Conservation (phyloP, 2,797 vertebrate genomes). For the Craterocephalus amniculus region DNA sequence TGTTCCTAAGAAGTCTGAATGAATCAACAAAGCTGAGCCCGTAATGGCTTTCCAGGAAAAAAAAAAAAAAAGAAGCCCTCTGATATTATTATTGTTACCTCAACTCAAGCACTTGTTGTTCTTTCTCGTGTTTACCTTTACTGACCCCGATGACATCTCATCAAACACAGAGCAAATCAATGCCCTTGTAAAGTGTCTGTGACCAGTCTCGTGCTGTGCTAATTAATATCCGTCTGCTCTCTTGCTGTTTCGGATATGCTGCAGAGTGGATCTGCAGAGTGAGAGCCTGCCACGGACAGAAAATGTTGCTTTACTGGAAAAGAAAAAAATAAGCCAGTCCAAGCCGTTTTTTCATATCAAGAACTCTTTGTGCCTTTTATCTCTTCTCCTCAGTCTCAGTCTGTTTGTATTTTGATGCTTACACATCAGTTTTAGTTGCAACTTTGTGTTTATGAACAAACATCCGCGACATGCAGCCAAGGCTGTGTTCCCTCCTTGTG, state of each 20-base stretch:
- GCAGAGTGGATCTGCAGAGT: slow-evolving; percentile 47
- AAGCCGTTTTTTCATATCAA: slow-evolving; percentile 28
- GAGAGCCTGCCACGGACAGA: slow-evolving; percentile 47
- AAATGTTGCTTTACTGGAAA: slow-evolving; percentile 53
- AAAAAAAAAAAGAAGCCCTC: background rate
- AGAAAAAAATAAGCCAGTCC: slow-evolving; percentile 39
- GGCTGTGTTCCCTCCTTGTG: slow-evolving; percentile 14
- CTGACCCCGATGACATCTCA: slow-evolving; percentile 44
- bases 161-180: slow-evolving; percentile 37
- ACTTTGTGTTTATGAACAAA: slow-evolving; percentile 11
- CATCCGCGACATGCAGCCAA: slow-evolving; percentile 8
- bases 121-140: slow-evolving; percentile 18
- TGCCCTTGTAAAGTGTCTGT: slow-evolving; percentile 30
- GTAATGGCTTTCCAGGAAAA: too few species aligned
- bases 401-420: slow-evolving; percentile 21
- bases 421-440: background rate
- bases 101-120: slow-evolving; percentile 11
- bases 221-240: slow-evolving; percentile 66
- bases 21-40: slow-evolving; percentile 48
- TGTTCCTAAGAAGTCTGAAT: background rate
- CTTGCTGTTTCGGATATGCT: slow-evolving; percentile 51
- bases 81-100: slow-evolving; percentile 31
- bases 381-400: slow-evolving; percentile 9
- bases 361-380: slow-evolving; percentile 22
- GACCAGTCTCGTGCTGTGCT: slow-evolving; percentile 41